A percentile compares a stretch with the other conserved stretches of the same genome.
Conservation (phyloP, 1,140 invertebrate genomes). For the Drosophila lacteicornis region DNA sequence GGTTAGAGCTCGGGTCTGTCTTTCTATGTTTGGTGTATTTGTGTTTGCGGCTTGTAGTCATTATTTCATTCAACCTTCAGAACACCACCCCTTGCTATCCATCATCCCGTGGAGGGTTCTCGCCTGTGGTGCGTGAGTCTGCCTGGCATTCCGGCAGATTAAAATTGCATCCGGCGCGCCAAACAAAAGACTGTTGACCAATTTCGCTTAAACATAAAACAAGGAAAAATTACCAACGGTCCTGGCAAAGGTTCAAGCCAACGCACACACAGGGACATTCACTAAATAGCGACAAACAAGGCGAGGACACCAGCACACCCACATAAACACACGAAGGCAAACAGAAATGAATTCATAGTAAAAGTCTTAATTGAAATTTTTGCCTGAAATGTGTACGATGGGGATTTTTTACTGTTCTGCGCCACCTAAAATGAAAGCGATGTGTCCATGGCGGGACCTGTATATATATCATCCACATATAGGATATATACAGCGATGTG, state of each 20-base stretch:
- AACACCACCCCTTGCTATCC: conserved; percentile 18
- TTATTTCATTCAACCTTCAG: conserved; percentile 64
- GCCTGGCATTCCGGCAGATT: conserved; percentile 72
- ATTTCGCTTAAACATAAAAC: conserved; percentile 66
- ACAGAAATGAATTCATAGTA: conserved; percentile 76
- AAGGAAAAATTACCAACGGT: conserved; percentile 56
- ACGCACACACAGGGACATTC: conserved; percentile 3
- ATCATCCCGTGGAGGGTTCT: conserved; percentile 12
- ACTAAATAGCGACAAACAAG: conserved; percentile 47
- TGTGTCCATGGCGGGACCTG: conserved; percentile 50
- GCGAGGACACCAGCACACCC: conserved; percentile 37
- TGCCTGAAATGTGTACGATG: conserved; percentile 69
- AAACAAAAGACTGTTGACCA: conserved; percentile 76
- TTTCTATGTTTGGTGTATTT: conserved; percentile 48
- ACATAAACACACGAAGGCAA: conserved; percentile 37
- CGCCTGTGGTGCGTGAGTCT: conserved; percentile 29
- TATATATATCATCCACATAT: conserved; percentile 56
- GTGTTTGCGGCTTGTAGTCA: conserved; percentile 71
- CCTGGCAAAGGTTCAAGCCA: conserved; percentile 46
- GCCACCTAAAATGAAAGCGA: conserved; percentile 73
- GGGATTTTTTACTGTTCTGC: conserved; percentile 62
- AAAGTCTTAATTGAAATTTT: conserved; percentile 83
- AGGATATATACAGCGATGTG: conserved; percentile 29
- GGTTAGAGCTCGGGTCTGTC: conserved; percentile 13
- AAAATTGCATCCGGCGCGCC: conserved; percentile 77